Evolutionary conservation across 2,113 vertebrate species (phyloP).

Genomic region (Rhea americana): DNA sequence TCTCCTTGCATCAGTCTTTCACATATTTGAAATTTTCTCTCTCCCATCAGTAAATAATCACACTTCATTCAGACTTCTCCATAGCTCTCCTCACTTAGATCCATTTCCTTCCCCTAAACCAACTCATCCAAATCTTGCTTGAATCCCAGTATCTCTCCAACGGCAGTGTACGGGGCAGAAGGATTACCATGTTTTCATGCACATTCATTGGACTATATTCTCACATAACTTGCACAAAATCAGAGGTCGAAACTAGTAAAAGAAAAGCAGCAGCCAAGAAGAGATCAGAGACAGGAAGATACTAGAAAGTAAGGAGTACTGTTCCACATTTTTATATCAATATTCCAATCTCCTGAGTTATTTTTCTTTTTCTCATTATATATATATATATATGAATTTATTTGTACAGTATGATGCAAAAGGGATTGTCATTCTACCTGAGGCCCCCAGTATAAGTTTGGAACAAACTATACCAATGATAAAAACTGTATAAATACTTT

Average conservation of each 20-base stretch:
- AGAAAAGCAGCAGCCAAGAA: rapidly evolving
- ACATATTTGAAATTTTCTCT: not conserved
- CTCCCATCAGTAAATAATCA: not conserved
- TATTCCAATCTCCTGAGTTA: not conserved
- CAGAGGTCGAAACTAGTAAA: not conserved
- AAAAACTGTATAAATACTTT: not conserved
- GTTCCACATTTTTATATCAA: not conserved
- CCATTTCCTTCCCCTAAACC: not conserved
- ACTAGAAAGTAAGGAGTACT: not conserved
- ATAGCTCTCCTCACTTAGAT: not conserved
- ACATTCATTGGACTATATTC: not conserved
- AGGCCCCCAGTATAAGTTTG: not conserved
- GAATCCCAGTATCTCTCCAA: not conserved
- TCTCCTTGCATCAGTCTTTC: not conserved
- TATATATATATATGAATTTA: not conserved
- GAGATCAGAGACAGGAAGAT: not conserved
- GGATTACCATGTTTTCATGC: not conserved
- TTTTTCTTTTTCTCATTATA: not conserved
- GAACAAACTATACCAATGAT: not conserved
- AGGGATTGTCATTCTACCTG: not conserved
- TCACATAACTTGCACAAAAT: not conserved
- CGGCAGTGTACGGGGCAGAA: not conserved
- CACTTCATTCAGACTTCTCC: not conserved
- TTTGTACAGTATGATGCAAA: not conserved
- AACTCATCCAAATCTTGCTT: not conserved